phyloP scores from a whole-genome alignment of 2,888 invertebrate genomes.

The Morpho achilles region DNA sequence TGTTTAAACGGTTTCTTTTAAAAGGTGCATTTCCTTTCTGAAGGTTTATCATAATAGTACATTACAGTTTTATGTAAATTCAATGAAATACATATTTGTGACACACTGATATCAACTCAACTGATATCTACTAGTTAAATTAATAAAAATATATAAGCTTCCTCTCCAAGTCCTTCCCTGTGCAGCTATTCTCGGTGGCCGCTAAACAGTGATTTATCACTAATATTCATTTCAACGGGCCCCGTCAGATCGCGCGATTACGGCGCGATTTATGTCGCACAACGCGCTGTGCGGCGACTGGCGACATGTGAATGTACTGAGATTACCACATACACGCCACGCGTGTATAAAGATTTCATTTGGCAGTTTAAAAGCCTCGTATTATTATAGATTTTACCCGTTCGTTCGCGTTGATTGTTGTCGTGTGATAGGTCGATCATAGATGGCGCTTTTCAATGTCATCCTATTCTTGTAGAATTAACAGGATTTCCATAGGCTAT shows the following conservation, averaged over 20 bases:
- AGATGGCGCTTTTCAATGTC: too few species aligned
- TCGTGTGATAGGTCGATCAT: too few species aligned
- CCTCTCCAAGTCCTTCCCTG: conserved; percentile 31
- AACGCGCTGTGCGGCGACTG: conserved; percentile 26
- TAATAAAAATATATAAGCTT: not conserved
- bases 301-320: conserved; percentile 20
- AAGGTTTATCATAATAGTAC: too few species aligned
- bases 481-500: not conserved
- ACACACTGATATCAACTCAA: too few species aligned
- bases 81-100: too few species aligned
- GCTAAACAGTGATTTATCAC: conserved; percentile 71
- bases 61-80: too few species aligned
- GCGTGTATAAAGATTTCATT: not conserved
- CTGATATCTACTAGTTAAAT: not conserved
- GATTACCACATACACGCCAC: conserved; percentile 8
- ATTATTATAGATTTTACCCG: too few species aligned
- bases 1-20: too few species aligned
- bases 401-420: too few species aligned
- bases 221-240: conserved; percentile 75
- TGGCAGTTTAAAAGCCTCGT: too few species aligned
- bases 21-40: too few species aligned
- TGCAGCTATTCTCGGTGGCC: conserved; percentile 54
- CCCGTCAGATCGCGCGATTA: conserved; percentile 72
- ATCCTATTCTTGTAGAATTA: too few species aligned
- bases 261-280: conserved; percentile 64